phyloP scores from a whole-genome alignment of 2,113 vertebrate genomes.

The Eidolon helvum region DNA sequence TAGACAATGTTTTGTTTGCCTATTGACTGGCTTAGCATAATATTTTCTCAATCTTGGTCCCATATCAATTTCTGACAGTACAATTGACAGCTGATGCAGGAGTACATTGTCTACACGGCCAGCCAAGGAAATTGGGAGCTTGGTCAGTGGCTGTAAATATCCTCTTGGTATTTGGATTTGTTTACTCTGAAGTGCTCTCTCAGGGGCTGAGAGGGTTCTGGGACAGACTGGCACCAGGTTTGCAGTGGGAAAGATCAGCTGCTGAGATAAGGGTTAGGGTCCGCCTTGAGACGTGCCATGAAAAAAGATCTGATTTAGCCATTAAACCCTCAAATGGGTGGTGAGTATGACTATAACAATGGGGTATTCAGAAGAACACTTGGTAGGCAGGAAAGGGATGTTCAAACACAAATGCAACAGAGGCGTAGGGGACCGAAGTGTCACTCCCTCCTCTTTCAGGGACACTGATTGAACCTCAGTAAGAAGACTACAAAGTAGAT shows the following conservation, averaged over 20 bases:
- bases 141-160: conserved; percentile 87
- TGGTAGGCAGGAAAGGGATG: conserved; percentile 84
- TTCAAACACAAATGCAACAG: conserved; percentile 74
- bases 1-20: conserved; percentile 74
- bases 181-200: conserved; percentile 81
- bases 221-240: conserved; percentile 92
- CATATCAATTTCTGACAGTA: conserved; percentile 81
- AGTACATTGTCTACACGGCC: conserved; percentile 82
- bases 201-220: conserved; percentile 70
- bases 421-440: conserved; percentile 21
- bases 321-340: conserved; percentile 83
- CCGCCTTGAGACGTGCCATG: conserved; percentile 83
- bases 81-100: conserved; percentile 71
- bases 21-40: conserved; percentile 80
- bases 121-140: conserved; percentile 85
- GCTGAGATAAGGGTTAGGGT: conserved; percentile 86
- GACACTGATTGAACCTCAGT: not conserved
- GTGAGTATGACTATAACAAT: conserved; percentile 83
- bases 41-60: conserved; percentile 81
- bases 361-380: conserved; percentile 82
- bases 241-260: conserved; percentile 87
- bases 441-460: conserved; percentile 50
- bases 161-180: conserved; percentile 82
- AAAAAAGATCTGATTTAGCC: conserved; percentile 83
- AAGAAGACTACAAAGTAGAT: not conserved